Evolutionary conservation across 2,888 invertebrate species (phyloP).

Genomic region (Chamaedrilus cognettii): DNA sequence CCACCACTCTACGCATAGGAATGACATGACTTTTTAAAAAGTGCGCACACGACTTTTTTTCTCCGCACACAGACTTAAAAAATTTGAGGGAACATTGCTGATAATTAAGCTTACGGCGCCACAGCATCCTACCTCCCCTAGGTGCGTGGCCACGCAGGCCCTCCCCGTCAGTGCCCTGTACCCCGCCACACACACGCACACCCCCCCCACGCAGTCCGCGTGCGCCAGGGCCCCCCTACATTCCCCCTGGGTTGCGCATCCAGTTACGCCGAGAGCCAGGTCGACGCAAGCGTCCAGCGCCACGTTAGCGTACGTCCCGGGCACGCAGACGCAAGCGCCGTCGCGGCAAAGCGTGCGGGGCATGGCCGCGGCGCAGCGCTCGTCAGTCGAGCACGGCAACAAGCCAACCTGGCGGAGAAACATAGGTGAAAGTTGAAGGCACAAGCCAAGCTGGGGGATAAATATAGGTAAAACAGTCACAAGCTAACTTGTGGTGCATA

Average conservation of each 20-base stretch:
- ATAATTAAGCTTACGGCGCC: no score
- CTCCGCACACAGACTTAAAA: no score
- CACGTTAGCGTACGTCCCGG: conserved; percentile 6
- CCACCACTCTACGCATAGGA: no score
- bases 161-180: conserved; percentile 10
- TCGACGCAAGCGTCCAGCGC: conserved; percentile 4
- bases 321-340: conserved; percentile 8
- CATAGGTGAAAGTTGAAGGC: no score
- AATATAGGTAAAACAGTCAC: no score
- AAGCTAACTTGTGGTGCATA: no score
- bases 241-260: neutral
- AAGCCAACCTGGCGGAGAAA: no score
- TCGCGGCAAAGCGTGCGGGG: neutral
- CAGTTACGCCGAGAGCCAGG: neutral
- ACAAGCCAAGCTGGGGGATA: no score
- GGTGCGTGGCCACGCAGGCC: conserved; percentile 10
- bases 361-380: neutral
- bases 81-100: no score
- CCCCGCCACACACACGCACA: conserved; percentile 1
- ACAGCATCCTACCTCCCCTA: conserved; percentile 8
- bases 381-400: conserved; percentile 8
- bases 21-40: no score
- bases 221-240: conserved; percentile 7
- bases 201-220: conserved; percentile 2
- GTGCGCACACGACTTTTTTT: no score